phyloP scores from a whole-genome alignment of 2,888 invertebrate genomes.

The Melanostoma scalare region DNA sequence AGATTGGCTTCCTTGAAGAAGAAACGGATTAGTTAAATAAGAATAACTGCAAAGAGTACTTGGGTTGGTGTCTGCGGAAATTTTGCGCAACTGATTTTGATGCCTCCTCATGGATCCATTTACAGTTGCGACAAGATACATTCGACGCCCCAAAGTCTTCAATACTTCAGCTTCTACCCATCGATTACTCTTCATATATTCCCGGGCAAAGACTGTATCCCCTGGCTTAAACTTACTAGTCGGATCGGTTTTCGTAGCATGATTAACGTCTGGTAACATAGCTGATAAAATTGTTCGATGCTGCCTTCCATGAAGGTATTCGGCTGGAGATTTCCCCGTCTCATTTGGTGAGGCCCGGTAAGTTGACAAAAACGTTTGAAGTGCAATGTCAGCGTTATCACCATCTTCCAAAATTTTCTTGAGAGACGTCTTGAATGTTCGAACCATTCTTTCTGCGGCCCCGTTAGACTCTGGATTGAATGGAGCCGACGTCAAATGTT shows the following conservation, averaged over 20 bases:
- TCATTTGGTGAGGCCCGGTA: not conserved
- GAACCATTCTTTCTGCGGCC: not conserved
- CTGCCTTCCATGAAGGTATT: not conserved
- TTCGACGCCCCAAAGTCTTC: constrained; percentile 1
- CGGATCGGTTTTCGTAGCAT: not conserved
- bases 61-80: too few species aligned
- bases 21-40: too few species aligned
- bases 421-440: not conserved
- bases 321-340: not conserved
- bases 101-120: not conserved
- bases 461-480: constrained; percentile 10
- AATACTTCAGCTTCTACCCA: constrained; percentile 9
- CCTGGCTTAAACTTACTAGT: constrained; percentile 1
- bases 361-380: not conserved
- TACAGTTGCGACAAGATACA: not conserved
- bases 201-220: not conserved
- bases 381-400: not conserved
- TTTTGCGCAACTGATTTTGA: too few species aligned
- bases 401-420: not conserved
- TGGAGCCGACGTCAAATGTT: constrained; percentile 13
- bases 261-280: constrained; percentile 1
- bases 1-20: too few species aligned
- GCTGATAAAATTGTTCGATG: constrained; percentile 8
- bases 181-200: not conserved
- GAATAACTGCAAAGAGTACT: too few species aligned